Percentiles rank a stretch among this genome's conserved stretches.
Conservation (phyloP, 1,140 invertebrate species). For the Nasonia longicornis region DNA sequence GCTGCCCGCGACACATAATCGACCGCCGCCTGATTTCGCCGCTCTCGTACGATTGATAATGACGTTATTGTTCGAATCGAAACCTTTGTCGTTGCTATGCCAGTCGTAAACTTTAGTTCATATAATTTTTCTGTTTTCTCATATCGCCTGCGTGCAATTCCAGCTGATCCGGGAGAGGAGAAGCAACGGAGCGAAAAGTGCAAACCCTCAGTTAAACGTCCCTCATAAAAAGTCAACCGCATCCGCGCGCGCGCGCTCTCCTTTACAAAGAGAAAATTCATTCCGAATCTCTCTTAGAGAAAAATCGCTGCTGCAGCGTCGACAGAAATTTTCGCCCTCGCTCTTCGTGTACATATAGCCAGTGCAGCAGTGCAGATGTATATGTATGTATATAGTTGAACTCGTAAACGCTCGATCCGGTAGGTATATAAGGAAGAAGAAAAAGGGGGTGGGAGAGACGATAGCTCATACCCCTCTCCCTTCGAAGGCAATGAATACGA, state of each 20-base stretch:
- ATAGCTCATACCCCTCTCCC: constrained; percentile 57
- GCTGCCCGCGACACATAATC: constrained; percentile 55
- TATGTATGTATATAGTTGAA: neutral
- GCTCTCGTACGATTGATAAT: constrained; percentile 38
- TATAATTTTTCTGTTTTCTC: no score
- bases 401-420: constrained; percentile 19
- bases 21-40: constrained; percentile 45
- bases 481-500: constrained; percentile 69
- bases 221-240: constrained; percentile 3
- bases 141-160: no score
- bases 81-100: neutral
- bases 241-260: neutral
- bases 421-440: constrained; percentile 4
- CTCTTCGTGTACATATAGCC: neutral
- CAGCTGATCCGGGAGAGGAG: no score
- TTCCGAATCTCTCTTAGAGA: neutral
- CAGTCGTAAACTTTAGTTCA: no score
- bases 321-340: constrained; percentile 29
- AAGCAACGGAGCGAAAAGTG: neutral
- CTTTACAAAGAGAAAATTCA: constrained; percentile 17
- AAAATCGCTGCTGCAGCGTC: constrained; percentile 22
- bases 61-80: constrained; percentile 32
- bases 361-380: neutral
- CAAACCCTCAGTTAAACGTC: neutral
- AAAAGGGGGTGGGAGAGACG: constrained; percentile 35